Base-by-base conservation (phyloP, 2,113 vertebrate species). In the Prietella phreatophila region DNA sequence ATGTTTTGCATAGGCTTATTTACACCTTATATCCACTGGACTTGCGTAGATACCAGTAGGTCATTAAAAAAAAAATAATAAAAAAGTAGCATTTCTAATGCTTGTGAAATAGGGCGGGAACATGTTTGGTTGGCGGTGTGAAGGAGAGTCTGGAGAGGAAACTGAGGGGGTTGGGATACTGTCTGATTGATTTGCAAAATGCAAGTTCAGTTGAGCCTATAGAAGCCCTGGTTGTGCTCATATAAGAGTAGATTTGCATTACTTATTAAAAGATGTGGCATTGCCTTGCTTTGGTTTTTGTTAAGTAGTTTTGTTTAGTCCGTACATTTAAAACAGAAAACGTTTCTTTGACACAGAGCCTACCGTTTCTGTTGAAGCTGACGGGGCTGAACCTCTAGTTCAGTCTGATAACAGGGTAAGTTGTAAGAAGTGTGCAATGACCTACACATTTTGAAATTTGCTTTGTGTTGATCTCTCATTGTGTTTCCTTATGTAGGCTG, bases 271-370 rank as follows among this genome's bases (percentile, higher is more conserved):
- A 55, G 17, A 4, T 86, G 47, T 65, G 36, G 39, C 8, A 63
- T 65, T 79, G 75, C 47, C 71, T 61, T 75, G 55, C 30, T n/a
- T 13, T 83, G 5, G 5, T 13, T 82, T 65, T 11, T 11, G 5
- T 17, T 25, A 7, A 47, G 6, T 50, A 22, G n/a, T 80, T 81
- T 55, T 39, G 17, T 80, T 20, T 5, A 50, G 8, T 78, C 22
- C 2, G 65, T 56, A 5, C 2, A 13, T 53, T 79, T 76, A 11
- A 80, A 85, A 33, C 15, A 6, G 30, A 19, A 50, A 85, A 20
- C 47, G 20, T 55, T 61, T 84, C 27, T 42, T 88, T 20, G 81
- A 36, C 85, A 50, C 89, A 94, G 94, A 84, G 78, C 82, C 91
- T 47, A 71, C 78, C 42, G 88, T 89, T 78, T 84, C 89, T n/a